Evolutionary conservation across 2,888 invertebrate genomes (phyloP).

Genomic region (Lithophane socia): DNA sequence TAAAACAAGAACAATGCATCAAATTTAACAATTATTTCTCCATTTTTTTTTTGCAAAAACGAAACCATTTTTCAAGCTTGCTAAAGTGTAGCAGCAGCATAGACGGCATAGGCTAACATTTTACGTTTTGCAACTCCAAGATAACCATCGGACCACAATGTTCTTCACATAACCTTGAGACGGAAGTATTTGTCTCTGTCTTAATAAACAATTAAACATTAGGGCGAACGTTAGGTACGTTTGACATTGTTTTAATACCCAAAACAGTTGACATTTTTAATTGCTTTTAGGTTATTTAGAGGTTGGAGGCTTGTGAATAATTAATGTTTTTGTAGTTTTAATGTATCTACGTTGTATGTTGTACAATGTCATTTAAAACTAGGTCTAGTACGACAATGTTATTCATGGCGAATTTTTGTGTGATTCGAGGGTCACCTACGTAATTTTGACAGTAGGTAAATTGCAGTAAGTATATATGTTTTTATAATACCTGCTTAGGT

Average conservation of each 20-base stretch:
- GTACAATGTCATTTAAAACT: conserved; percentile 42
- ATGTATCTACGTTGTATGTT: background rate
- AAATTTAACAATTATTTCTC: background rate
- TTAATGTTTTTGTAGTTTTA: conserved; percentile 27
- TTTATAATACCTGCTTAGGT: background rate
- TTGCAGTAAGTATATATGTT: background rate
- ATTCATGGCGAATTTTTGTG: background rate
- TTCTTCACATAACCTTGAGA: conserved; percentile 73
- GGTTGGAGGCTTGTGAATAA: conserved; percentile 21
- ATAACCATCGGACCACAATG: conserved; percentile 74
- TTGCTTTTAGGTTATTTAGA: conserved; percentile 31
- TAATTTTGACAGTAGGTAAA: background rate
- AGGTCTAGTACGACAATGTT: background rate
- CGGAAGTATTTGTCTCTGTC: conserved; percentile 50
- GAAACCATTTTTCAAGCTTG: background rate
- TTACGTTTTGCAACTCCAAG: conserved; percentile 70
- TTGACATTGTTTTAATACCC: conserved; percentile 64
- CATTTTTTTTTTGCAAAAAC: background rate
- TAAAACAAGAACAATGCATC: background rate
- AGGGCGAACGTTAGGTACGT: conserved; percentile 32
- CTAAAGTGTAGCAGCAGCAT: conserved; percentile 30
- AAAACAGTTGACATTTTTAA: conserved; percentile 60
- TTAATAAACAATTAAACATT: conserved; percentile 61
- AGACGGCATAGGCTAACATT: conserved; percentile 37
- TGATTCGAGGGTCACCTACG: background rate